Base-by-base conservation (phyloP, 2,797 vertebrate genomes). In the Petrocephalus schoutedeni region DNA sequence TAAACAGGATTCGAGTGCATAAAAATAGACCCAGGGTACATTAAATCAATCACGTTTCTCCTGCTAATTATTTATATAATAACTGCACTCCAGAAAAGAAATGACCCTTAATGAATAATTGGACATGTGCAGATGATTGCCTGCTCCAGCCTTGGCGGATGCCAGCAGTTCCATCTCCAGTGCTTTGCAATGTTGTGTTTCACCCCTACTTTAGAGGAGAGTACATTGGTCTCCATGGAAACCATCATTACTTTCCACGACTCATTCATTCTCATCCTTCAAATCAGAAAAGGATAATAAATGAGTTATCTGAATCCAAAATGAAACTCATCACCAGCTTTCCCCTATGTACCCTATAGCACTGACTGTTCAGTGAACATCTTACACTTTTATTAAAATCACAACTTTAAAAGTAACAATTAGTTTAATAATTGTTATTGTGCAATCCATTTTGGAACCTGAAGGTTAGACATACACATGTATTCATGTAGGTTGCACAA, bases 91-190 rank as follows among this genome's bases (percentile, higher is more conserved):
- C 41, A 12, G 41, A 80, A 80, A 49, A 41, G 5, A 2, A 9
- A 80, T 49, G 74, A 80, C 74, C 16, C 36, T 80, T 49, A 36
- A 49, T 80, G 74, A 80, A 80, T 80, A 80, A 80, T 80, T 49
- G 36, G 41, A 80, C 74, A n/a, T 19, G 8, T 45, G 74, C 74
- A 80, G 74, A 49, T 80, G 16, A 80, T 45, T 49, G 19, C 8
- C 8, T 56, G 74, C 41, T 80, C 16, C 74, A n/a, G 36, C 41
- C 16, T 45, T 77, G 71, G 71, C 45, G 71, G 36, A 77, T 49
- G 74, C 16, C 74, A 49, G 74, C 8, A 49, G 74, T 80, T 80
- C 45, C 74, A 49, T 49, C 16, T 28, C 19, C 6, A 49, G 41
- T 80, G 41, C 19, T 49, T 49, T 80, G 74, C 36, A 49, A 45